phyloP scores from a whole-genome alignment of 2,888 invertebrate genomes.

The Cosmia pyralina region DNA sequence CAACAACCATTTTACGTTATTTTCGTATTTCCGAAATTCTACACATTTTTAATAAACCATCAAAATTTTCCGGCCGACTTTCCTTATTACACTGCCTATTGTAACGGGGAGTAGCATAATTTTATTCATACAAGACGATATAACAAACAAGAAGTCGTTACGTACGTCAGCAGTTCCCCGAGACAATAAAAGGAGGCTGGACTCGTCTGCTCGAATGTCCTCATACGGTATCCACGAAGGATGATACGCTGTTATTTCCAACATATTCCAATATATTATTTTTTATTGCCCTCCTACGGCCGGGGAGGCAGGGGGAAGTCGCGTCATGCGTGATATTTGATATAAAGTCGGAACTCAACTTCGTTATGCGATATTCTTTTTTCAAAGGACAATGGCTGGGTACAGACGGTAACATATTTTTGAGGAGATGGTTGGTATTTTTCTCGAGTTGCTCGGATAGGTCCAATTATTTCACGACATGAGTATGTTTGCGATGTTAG shows the following conservation, averaged over 20 bases:
- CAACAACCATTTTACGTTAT: constrained; percentile 14
- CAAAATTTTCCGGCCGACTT: constrained; percentile 69
- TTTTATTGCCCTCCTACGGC: constrained; percentile 87
- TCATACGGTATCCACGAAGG: constrained; percentile 83
- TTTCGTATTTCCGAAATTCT: constrained; percentile 36
- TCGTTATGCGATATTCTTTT: constrained; percentile 90
- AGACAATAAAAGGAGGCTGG: constrained; percentile 87
- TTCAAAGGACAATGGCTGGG: constrained; percentile 89
- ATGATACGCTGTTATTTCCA: constrained; percentile 91
- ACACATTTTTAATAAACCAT: constrained; percentile 63
- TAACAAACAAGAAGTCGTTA: constrained; percentile 81
- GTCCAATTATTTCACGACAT: constrained; percentile 87
- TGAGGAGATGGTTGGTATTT: constrained; percentile 85
- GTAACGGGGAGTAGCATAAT: constrained; percentile 77
- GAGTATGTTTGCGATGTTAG: constrained; percentile 80
- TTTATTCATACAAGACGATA: constrained; percentile 80
- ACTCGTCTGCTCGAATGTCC: constrained; percentile 87
- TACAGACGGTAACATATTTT: constrained; percentile 85
- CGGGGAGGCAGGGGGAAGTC: constrained; percentile 76
- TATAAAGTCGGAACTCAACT: constrained; percentile 90
- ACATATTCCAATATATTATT: constrained; percentile 91
- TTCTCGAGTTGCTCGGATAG: constrained; percentile 82
- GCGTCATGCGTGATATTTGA: constrained; percentile 90
- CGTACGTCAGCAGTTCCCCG: constrained; percentile 83
- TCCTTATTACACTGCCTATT: constrained; percentile 75